phyloP scores from a whole-genome alignment of 1,140 invertebrate species.

The Aphelinus certus region DNA sequence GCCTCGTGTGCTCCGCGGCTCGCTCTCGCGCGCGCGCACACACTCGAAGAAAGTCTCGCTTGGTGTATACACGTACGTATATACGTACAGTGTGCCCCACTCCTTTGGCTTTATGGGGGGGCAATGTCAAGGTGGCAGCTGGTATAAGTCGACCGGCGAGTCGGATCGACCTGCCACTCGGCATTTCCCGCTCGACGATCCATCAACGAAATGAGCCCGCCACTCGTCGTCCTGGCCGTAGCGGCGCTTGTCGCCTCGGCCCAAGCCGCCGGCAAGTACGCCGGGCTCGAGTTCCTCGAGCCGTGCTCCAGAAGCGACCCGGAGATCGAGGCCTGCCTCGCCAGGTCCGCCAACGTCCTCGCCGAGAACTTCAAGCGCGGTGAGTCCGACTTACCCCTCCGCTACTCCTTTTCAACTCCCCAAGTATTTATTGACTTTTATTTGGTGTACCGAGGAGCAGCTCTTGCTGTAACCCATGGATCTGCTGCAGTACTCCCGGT shows the following conservation, averaged over 20 bases:
- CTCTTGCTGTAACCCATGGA: too few relatives aligned
- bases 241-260: not conserved
- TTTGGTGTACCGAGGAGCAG: too few relatives aligned
- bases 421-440: too few relatives aligned
- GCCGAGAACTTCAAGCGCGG: slow-evolving; percentile 73
- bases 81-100: not conserved
- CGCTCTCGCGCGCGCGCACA: not conserved
- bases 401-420: too few relatives aligned
- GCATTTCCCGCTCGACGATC: too few relatives aligned
- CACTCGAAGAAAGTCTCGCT: too few relatives aligned
- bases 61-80: too few relatives aligned
- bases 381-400: slow-evolving; percentile 42
- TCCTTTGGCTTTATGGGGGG: slow-evolving; percentile 43
- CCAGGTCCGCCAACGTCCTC: slow-evolving; percentile 76
- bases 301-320: slow-evolving; percentile 75
- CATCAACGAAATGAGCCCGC: too few relatives aligned
- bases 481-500: too few relatives aligned
- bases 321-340: slow-evolving; percentile 77
- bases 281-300: slow-evolving; percentile 68
- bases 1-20: not conserved
- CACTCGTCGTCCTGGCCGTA: not conserved
- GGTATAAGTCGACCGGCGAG: slow-evolving; percentile 56
- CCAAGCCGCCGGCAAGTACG: slow-evolving; percentile 54
- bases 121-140: slow-evolving; percentile 63
- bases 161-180: slow-evolving; percentile 46